A percentile compares a stretch with the other conserved stretches of the same genome.
Conservation (phyloP, 1,140 invertebrate species). For the Conus ventricosus region DNA sequence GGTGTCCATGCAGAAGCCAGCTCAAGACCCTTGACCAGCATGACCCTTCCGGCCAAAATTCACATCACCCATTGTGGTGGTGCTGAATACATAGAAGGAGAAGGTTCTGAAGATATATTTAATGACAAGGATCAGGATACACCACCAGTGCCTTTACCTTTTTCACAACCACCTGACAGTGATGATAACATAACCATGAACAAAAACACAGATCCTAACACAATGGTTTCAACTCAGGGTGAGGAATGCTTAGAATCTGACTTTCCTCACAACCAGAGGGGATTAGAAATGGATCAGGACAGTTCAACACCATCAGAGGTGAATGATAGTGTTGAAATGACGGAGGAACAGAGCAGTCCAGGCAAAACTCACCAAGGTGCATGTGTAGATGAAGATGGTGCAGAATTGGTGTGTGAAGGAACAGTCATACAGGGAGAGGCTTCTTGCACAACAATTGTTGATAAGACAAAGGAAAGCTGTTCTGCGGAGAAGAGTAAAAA, state of each 20-base stretch:
- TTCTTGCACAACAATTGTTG: not conserved
- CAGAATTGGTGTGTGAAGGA: not conserved
- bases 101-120: not conserved
- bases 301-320: not conserved
- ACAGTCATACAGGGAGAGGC: not conserved
- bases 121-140: not conserved
- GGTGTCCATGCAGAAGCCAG: not conserved
- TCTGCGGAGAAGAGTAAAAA: not conserved
- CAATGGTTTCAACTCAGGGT: not conserved
- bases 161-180: not conserved
- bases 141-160: not conserved
- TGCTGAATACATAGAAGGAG: not conserved
- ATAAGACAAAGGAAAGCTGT: not conserved
- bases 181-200: not conserved
- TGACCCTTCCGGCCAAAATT: not conserved
- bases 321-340: not conserved
- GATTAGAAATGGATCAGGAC: not conserved
- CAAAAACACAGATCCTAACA: not conserved
- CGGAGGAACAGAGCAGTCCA: not conserved
- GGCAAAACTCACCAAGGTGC: not conserved
- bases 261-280: not conserved
- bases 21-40: not conserved
- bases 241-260: not conserved
- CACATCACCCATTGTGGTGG: not conserved
- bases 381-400: not conserved